These are phyloP conservation scores for Camponotus fellah DNA, from an alignment of 2,888 invertebrate species.

Conservation along the genomic window DNA sequence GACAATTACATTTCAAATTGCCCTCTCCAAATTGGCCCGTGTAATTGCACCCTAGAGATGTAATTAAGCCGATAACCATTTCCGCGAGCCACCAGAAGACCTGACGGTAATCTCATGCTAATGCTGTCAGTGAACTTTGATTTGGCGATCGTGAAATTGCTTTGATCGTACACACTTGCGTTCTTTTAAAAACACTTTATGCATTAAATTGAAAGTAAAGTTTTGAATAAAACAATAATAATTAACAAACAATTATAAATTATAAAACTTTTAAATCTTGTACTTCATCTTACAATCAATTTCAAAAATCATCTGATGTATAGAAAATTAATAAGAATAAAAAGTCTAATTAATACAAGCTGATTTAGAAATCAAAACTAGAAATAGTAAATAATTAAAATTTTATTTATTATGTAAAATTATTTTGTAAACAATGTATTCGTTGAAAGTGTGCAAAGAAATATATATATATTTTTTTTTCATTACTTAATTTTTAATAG, in stretches of 20 bases:
- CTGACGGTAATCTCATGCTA: constrained; percentile 67
- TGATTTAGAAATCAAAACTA: neutral
- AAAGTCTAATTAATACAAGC: neutral
- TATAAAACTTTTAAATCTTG: neutral
- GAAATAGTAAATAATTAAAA: neutral
- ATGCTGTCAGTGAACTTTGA: constrained; percentile 60
- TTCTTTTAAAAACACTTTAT: neutral
- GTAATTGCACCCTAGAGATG: constrained; percentile 70
- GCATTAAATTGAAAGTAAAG: neutral
- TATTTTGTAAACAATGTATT: neutral
- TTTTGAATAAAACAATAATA: neutral
- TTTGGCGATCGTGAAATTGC: constrained; percentile 29
- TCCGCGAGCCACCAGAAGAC: constrained; percentile 68
- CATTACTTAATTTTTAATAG: neutral
- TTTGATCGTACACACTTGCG: constrained; percentile 21
- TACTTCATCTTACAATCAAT: neutral
- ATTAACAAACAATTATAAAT: neutral
- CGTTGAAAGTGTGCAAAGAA: neutral
- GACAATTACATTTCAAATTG: constrained; percentile 73
- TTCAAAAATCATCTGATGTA: neutral
- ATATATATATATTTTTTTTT: neutral
- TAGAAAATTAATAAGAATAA: neutral
- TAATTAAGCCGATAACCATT: constrained; percentile 76
- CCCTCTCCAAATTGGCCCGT: constrained; percentile 64
- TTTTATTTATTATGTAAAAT: neutral